A percentile compares a stretch with the other conserved stretches of the same genome.
phyloP scores from a whole-genome alignment of 92 coral and sea anemone species.

The Parazoanthus darwini region DNA sequence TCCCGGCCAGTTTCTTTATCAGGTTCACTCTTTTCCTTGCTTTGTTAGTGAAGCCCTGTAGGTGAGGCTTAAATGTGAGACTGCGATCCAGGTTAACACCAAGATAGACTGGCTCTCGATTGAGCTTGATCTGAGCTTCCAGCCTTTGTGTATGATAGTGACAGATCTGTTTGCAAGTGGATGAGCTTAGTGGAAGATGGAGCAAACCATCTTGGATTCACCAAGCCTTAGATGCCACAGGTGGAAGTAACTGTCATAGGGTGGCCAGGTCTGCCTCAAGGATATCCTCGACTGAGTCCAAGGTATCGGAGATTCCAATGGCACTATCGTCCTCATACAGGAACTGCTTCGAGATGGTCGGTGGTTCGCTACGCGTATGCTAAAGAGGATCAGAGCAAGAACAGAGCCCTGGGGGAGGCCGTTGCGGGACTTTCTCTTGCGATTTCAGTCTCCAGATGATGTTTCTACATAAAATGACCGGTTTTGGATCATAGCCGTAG shows the following conservation, averaged over 20 bases:
- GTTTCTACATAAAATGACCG: too few species aligned
- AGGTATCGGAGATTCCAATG: not conserved
- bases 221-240: slow-evolving; percentile 18
- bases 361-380: slow-evolving; percentile 19
- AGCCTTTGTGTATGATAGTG: not conserved
- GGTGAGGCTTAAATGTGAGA: too few species aligned
- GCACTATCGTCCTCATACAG: slow-evolving; percentile 12
- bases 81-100: too few species aligned
- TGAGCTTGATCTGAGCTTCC: not conserved
- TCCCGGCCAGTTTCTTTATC: not conserved
- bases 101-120: too few species aligned
- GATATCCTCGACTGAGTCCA: too few species aligned
- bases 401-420: not conserved
- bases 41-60: not conserved
- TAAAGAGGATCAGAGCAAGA: slow-evolving; percentile 27
- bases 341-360: slow-evolving; percentile 12
- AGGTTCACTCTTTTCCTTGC: not conserved
- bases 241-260: not conserved
- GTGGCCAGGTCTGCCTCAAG: slow-evolving; percentile 29
- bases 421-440: not conserved
- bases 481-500: too few species aligned
- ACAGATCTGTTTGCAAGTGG: not conserved
- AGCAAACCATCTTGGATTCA: too few species aligned
- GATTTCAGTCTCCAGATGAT: not conserved
- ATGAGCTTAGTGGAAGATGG: slow-evolving; percentile 2